phyloP scores from a whole-genome alignment of 2,888 invertebrate genomes.

The Ctenicera cuprea region DNA sequence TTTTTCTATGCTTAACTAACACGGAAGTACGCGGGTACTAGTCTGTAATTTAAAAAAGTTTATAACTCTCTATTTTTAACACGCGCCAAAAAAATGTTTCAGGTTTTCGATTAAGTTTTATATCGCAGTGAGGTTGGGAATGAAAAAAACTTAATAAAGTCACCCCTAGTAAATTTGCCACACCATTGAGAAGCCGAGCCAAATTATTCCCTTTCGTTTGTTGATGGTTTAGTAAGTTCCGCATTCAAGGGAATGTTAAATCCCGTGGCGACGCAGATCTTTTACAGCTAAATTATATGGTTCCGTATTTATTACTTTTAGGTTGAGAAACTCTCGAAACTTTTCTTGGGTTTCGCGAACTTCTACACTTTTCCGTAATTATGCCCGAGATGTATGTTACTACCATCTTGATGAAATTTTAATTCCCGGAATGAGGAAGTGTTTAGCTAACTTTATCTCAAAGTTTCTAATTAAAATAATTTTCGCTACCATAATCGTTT shows the following conservation, averaged over 20 bases:
- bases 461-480: too few species aligned
- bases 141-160: too few species aligned
- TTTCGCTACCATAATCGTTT: too few species aligned
- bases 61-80: too few species aligned
- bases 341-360: conserved; percentile 17
- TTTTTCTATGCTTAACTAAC: too few species aligned
- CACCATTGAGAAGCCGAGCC: background rate
- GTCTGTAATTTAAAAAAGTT: too few species aligned
- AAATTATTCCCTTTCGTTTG: conserved; percentile 3
- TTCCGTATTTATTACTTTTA: conserved; percentile 30
- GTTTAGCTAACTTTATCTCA: too few species aligned
- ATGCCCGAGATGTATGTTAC: conserved; percentile 1
- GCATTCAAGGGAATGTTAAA: background rate
- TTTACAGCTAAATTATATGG: conserved; percentile 21
- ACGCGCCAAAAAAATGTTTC: too few species aligned
- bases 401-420: conserved; percentile 17
- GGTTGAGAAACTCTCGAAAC: conserved; percentile 16
- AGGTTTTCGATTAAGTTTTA: background rate
- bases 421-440: background rate
- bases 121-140: background rate
- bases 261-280: conserved; percentile 25
- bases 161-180: background rate
- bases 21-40: too few species aligned
- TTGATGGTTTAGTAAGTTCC: conserved; percentile 4
- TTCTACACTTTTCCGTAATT: conserved; percentile 24